A percentile compares a stretch with the other conserved stretches of the same genome.
Conservation (phyloP, 2,113 vertebrate genomes). For the Tupaia chinensis region DNA sequence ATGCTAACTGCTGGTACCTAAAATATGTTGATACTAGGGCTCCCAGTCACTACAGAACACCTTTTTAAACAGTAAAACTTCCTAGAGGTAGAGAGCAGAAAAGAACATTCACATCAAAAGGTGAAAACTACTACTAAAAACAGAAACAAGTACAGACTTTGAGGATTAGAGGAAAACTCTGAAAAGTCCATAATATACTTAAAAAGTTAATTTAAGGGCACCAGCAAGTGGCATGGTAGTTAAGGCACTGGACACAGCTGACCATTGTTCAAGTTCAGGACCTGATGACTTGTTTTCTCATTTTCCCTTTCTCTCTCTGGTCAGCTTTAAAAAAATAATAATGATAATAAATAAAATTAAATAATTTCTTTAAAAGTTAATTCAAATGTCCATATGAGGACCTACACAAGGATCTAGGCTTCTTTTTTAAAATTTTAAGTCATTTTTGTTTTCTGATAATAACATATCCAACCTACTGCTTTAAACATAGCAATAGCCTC, state of each 20-base stretch:
- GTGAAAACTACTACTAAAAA: neutral
- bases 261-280: too few species aligned
- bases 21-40: neutral
- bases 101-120: neutral
- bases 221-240: too few species aligned
- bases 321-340: too few species aligned
- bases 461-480: neutral
- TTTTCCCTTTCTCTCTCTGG: too few species aligned
- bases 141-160: neutral
- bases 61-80: conserved; percentile 33
- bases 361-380: neutral
- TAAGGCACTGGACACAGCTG: too few species aligned
- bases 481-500: neutral
- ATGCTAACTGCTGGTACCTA: too few species aligned
- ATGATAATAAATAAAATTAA: too few species aligned
- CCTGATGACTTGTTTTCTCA: too few species aligned
- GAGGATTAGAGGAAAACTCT: neutral
- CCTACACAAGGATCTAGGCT: neutral
- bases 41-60: conserved; percentile 21
- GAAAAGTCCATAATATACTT: neutral
- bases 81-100: neutral
- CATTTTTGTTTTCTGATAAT: neutral
- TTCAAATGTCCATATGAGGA: neutral
- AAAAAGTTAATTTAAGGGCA: neutral
- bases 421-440: conserved; percentile 26